A percentile compares a stretch with the other conserved stretches of the same genome.
Evolutionary conservation across 2,888 invertebrate species (phyloP).

Genomic region (Xanthorhoe designata): DNA sequence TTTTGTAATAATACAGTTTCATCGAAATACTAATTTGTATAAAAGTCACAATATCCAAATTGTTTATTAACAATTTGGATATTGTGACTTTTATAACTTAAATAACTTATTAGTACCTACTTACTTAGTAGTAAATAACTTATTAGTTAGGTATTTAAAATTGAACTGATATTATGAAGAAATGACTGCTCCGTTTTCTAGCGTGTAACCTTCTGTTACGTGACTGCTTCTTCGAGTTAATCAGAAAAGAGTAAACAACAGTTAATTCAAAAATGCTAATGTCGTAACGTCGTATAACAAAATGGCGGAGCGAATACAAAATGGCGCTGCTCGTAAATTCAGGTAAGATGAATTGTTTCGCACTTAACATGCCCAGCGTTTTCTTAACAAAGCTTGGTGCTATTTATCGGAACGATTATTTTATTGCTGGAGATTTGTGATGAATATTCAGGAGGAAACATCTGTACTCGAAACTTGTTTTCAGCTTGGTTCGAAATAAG

Average conservation of each 20-base stretch:
- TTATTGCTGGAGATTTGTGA: slow-evolving; percentile 54
- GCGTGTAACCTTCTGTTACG: too few species aligned
- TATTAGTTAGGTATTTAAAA: too few species aligned
- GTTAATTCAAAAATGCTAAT: neutral
- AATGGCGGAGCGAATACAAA: slow-evolving; percentile 14
- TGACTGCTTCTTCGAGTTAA: neutral
- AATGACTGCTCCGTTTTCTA: too few species aligned
- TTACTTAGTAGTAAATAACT: too few species aligned
- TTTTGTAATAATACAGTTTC: too few species aligned
- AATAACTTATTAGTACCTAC: too few species aligned
- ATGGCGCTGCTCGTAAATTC: slow-evolving; percentile 11
- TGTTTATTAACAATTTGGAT: too few species aligned
- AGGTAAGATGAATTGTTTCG: slow-evolving; percentile 30
- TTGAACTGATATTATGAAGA: too few species aligned
- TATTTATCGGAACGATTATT: slow-evolving; percentile 50
- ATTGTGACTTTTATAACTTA: too few species aligned
- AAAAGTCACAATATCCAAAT: too few species aligned
- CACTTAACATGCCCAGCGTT: slow-evolving; percentile 20
- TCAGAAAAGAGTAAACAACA: neutral
- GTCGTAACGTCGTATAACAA: slow-evolving; percentile 9
- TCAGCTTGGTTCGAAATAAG: too few species aligned
- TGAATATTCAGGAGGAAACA: slow-evolving; percentile 61
- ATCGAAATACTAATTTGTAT: too few species aligned
- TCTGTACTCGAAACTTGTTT: slow-evolving; percentile 40
- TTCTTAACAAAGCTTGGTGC: slow-evolving; percentile 34